Evolutionary conservation across 2,888 invertebrate genomes (phyloP).

Genomic region (Timandra comae): DNA sequence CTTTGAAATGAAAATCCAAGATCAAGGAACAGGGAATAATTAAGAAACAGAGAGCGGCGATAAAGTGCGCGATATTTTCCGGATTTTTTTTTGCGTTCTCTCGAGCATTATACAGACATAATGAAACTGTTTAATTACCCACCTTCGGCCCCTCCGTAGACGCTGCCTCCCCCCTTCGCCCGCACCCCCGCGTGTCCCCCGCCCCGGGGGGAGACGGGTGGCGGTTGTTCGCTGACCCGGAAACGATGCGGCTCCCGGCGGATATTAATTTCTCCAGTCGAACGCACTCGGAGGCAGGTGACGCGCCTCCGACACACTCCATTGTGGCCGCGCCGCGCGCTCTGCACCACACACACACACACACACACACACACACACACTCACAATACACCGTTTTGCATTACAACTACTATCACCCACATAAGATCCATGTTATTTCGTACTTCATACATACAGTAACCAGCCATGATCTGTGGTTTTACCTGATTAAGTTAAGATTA

Average conservation of each 20-base stretch:
- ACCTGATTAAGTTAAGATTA: too few species aligned
- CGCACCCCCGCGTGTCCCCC: slow-evolving; percentile 1
- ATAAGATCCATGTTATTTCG: too few species aligned
- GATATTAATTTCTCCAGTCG: slow-evolving; percentile 58
- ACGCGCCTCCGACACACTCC: slow-evolving; percentile 11
- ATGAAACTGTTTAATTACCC: slow-evolving; percentile 52
- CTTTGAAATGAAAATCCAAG: slow-evolving; percentile 10
- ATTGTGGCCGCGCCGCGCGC: not conserved
- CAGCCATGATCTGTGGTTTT: too few species aligned
- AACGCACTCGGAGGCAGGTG: slow-evolving; percentile 39
- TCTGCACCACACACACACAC: not conserved
- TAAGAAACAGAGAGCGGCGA: slow-evolving; percentile 16
- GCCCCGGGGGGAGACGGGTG: slow-evolving; percentile 3
- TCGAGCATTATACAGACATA: slow-evolving; percentile 32
- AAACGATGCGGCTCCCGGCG: slow-evolving; percentile 48
- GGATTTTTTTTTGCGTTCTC: slow-evolving; percentile 26
- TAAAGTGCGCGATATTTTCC: slow-evolving; percentile 21
- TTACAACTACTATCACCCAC: not conserved
- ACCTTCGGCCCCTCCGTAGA: slow-evolving; percentile 24
- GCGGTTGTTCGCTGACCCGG: slow-evolving; percentile 44
- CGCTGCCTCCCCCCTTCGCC: slow-evolving; percentile 8
- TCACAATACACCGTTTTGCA: not conserved
- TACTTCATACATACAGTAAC: too few species aligned
- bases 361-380: not conserved
- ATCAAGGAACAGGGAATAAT: slow-evolving; percentile 12